Conservation (phyloP, 2,797 vertebrate genomes). For the Squalus acanthias region DNA sequence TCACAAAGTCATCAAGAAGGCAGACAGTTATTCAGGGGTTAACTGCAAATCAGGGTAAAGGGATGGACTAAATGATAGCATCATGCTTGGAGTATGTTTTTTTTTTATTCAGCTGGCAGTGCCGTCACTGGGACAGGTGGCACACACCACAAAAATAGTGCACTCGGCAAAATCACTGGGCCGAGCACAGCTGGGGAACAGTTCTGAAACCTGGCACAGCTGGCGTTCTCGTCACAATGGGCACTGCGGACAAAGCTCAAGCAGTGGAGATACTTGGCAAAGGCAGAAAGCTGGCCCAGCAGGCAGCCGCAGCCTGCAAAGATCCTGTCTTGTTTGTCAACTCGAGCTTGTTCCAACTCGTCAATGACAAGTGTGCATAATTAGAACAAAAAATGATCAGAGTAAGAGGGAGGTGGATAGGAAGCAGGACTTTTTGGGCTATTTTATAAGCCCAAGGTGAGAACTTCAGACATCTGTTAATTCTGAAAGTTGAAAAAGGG, state of each 20-base stretch:
- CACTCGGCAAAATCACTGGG: background rate
- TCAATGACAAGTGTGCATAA: constrained; percentile 24
- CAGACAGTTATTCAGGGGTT: constrained; percentile 8
- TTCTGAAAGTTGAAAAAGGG: background rate
- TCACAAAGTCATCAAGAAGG: background rate
- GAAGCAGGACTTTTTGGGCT: background rate
- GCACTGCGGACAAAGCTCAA: constrained; percentile 26
- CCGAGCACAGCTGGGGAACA: constrained; percentile 24
- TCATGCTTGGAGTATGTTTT: background rate
- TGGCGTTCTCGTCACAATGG: constrained; percentile 7
- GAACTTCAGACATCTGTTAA: background rate
- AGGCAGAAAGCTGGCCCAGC: constrained; percentile 9
- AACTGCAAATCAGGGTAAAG: background rate
- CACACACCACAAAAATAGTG: constrained; percentile 7
- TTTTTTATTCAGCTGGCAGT: constrained; percentile 23
- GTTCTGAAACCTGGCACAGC: constrained; percentile 35
- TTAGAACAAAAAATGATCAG: background rate
- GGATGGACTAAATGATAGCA: background rate
- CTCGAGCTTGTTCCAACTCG: constrained; percentile 33
- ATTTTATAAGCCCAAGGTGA: background rate
- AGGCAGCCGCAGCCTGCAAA: constrained; percentile 19
- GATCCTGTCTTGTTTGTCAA: constrained; percentile 27
- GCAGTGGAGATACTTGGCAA: constrained; percentile 25
- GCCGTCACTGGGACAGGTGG: constrained; percentile 16
- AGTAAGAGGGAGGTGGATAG: background rate